These are phyloP conservation scores for Eupeodes corollae DNA, from an alignment of 1,140 invertebrate species.

Conservation along the genomic window DNA sequence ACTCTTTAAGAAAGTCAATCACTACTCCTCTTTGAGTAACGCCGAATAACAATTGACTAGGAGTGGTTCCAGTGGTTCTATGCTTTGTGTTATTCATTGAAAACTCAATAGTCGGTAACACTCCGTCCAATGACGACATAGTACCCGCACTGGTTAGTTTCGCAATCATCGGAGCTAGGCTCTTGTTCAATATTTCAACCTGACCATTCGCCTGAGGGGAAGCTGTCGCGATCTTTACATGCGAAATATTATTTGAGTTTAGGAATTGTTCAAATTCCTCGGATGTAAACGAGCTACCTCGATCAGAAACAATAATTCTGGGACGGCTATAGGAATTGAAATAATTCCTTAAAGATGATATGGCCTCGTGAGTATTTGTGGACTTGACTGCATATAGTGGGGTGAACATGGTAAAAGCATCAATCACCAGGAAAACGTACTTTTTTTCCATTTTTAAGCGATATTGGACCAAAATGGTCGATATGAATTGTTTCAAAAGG, in stretches of 20 bases:
- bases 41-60: conserved; percentile 10
- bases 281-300: background rate
- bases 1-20: background rate
- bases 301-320: conserved; percentile 1
- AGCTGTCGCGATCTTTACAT: conserved; percentile 9
- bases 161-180: conserved; percentile 7
- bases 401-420: conserved; percentile 19
- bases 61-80: too few species aligned
- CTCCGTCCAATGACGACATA: conserved; percentile 10
- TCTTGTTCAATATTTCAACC: conserved; percentile 12
- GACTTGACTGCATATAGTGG: conserved; percentile 7
- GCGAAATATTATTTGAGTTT: conserved; percentile 7
- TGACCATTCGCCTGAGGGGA: conserved; percentile 12
- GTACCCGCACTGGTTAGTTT: conserved; percentile 3
- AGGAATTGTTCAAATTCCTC: conserved; percentile 6
- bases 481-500: conserved; percentile 19
- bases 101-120: conserved; percentile 11
- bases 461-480: conserved; percentile 20
- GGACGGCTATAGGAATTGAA: conserved; percentile 13
- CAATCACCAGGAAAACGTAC: conserved; percentile 37
- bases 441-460: conserved; percentile 26
- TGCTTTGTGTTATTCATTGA: conserved; percentile 14
- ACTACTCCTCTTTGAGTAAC: background rate
- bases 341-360: conserved; percentile 14
- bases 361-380: conserved; percentile 17